Conservation (phyloP, 2,113 vertebrate genomes). For the Callithrix jacchus region DNA sequence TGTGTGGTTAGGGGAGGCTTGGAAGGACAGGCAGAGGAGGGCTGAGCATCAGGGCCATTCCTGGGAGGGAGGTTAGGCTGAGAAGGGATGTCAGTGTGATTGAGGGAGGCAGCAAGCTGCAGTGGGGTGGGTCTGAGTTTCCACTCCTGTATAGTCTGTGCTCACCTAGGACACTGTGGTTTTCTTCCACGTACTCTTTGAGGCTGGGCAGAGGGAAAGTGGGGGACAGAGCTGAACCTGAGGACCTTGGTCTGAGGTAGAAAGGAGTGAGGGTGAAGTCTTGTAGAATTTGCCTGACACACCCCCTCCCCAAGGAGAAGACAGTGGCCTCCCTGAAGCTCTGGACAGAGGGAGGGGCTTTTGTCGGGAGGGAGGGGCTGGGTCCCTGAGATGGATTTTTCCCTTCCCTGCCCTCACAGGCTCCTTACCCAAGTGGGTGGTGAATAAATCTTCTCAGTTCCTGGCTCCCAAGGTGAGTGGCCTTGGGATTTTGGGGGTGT, state of each 20-base stretch:
- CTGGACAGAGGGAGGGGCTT: not conserved
- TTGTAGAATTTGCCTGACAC: not conserved
- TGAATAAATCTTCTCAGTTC: conserved; percentile 95
- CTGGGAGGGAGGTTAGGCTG: not conserved
- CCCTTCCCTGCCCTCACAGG: conserved; percentile 81
- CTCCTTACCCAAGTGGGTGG: conserved; percentile 97
- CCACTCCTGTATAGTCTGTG: not conserved
- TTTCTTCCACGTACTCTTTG: not conserved
- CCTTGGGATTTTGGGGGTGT: not conserved
- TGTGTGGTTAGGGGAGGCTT: not conserved
- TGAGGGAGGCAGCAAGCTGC: not conserved
- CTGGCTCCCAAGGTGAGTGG: conserved; percentile 94
- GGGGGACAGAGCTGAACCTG: not conserved
- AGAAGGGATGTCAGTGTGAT: not conserved
- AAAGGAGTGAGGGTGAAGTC: not conserved
- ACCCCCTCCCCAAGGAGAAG: not conserved
- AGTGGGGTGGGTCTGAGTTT: not conserved
- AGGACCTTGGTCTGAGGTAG: not conserved
- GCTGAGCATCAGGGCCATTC: not conserved
- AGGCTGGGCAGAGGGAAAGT: not conserved
- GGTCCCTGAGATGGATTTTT: not conserved
- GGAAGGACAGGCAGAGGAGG: not conserved
- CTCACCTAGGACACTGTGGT: not conserved
- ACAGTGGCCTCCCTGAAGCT: not conserved
- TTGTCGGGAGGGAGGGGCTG: not conserved